phyloP scores from a whole-genome alignment of 2,888 invertebrate genomes.

The Oscheius sp. region DNA sequence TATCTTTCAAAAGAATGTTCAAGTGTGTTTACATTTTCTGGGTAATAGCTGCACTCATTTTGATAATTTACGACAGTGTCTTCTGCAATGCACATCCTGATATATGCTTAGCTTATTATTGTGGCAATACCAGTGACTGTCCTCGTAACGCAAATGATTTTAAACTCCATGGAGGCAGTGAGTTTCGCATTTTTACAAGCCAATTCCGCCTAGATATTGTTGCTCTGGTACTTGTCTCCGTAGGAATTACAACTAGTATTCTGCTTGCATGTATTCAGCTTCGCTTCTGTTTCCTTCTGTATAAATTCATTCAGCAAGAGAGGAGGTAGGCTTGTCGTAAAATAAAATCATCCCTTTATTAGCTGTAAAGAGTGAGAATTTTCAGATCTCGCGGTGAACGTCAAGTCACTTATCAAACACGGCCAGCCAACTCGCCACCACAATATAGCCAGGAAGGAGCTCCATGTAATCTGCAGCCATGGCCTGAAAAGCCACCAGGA shows the following conservation, averaged over 20 bases:
- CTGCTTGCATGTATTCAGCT: neutral
- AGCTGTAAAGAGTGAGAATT: no score
- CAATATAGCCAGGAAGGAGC: neutral
- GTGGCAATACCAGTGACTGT: neutral
- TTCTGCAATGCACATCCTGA: neutral
- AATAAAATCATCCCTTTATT: no score
- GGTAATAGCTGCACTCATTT: neutral
- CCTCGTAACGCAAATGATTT: neutral
- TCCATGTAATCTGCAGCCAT: neutral
- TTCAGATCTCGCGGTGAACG: neutral
- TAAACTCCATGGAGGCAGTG: neutral
- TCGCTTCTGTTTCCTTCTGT: conserved; percentile 7
- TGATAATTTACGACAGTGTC: neutral
- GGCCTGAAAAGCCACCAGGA: conserved; percentile 20
- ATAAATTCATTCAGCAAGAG: conserved; percentile 2
- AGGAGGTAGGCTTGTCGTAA: neutral
- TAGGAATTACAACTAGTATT: neutral
- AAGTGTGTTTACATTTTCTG: conserved; percentile 10
- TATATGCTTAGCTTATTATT: neutral
- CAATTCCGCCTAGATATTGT: conserved; percentile 11
- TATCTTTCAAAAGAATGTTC: neutral
- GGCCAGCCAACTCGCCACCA: conserved; percentile 15
- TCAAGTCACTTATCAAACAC: conserved; percentile 19
- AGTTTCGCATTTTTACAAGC: no score
- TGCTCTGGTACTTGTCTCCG: neutral